phyloP scores from a whole-genome alignment of 1,140 invertebrate genomes.

The Leguminivora glycinivorella region DNA sequence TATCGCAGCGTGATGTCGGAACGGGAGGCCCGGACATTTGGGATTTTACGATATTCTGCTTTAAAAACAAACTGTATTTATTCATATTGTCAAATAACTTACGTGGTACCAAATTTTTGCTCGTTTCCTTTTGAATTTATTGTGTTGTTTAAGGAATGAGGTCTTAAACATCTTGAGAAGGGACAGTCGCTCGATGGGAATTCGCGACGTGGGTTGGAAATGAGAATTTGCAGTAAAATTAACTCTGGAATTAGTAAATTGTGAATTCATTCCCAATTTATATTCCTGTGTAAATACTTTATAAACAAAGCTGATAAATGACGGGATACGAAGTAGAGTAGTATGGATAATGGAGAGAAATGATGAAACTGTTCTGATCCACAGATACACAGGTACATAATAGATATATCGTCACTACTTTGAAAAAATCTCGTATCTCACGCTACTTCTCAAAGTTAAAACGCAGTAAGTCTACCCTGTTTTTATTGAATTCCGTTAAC shows the following conservation, averaged over 20 bases:
- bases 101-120: constrained; percentile 14
- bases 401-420: too few species aligned
- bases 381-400: too few species aligned
- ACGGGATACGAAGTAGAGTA: too few species aligned
- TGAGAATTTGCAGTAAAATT: not conserved
- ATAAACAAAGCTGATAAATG: too few species aligned
- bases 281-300: too few species aligned
- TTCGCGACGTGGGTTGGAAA: not conserved
- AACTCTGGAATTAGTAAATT: not conserved
- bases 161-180: constrained; percentile 4
- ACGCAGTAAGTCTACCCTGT: too few species aligned
- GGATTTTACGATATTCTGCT: constrained; percentile 13
- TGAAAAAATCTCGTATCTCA: too few species aligned
- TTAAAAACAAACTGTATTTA: constrained; percentile 26
- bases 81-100: constrained; percentile 23
- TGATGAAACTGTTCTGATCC: too few species aligned
- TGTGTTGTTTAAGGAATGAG: constrained; percentile 6
- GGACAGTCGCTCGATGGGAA: not conserved
- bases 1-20: constrained; percentile 2
- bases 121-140: constrained; percentile 11
- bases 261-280: not conserved
- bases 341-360: too few species aligned
- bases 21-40: not conserved
- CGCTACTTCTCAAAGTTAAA: too few species aligned
- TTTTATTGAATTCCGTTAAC: too few species aligned